Evolutionary conservation across 2,888 invertebrate species (phyloP).

Genomic region (Pherbina coryleti): DNA sequence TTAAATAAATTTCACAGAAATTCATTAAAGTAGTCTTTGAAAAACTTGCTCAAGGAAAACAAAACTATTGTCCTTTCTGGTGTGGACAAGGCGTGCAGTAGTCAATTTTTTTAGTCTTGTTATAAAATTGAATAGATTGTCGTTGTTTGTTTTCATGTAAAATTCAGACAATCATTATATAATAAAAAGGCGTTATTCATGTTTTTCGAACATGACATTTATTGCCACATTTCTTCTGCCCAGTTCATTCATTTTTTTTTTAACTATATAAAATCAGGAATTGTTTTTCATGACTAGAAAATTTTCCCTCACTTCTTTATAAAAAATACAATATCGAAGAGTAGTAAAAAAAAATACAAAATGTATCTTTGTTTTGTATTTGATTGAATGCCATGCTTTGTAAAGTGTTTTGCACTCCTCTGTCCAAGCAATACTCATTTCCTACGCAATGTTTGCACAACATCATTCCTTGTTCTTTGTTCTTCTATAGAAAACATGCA

Average conservation of each 20-base stretch:
- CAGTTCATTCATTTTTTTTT: background rate
- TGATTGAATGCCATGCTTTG: background rate
- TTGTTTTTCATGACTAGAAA: background rate
- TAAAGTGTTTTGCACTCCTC: background rate
- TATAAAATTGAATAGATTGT: background rate
- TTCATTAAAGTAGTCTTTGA: too few relatives aligned
- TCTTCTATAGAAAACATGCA: background rate
- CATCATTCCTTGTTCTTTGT: constrained; percentile 12
- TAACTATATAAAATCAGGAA: background rate
- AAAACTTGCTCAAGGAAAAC: background rate
- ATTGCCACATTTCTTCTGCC: background rate
- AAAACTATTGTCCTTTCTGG: constrained; percentile 31
- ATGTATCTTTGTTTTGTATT: background rate
- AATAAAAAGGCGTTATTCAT: constrained; percentile 51
- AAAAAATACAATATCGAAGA: background rate
- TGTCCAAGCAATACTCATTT: background rate
- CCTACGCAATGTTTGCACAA: constrained; percentile 30
- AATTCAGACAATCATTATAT: constrained; percentile 38
- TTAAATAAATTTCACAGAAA: too few relatives aligned
- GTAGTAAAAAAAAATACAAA: background rate
- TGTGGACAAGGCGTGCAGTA: constrained; percentile 51
- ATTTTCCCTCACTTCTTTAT: too few relatives aligned
- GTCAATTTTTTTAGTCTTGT: constrained; percentile 47
- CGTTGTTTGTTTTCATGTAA: constrained; percentile 20
- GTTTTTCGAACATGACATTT: background rate